These are phyloP conservation scores for Gephyroberyx darwinii DNA, from an alignment of 2,797 vertebrate genomes.

Conservation along the genomic window DNA sequence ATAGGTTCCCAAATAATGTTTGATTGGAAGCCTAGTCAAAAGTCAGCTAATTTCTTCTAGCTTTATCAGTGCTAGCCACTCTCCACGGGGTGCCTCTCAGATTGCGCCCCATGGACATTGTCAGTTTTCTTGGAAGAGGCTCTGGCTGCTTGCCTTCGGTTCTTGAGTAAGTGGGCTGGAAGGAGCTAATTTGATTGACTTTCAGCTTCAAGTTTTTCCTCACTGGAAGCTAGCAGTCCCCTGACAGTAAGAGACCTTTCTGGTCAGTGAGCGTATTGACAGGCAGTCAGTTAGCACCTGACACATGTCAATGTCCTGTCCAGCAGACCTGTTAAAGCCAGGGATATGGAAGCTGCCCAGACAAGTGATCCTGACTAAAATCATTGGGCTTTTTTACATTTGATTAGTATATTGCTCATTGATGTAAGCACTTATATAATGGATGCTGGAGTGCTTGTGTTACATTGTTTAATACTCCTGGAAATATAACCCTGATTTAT, in stretches of 20 bases:
- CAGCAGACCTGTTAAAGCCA: slow-evolving; percentile 48
- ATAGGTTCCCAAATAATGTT: slow-evolving; percentile 17
- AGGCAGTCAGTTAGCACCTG: slow-evolving; percentile 82
- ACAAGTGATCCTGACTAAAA: slow-evolving; percentile 47
- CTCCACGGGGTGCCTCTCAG: slow-evolving; percentile 71
- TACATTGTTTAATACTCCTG: neutral
- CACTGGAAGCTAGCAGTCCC: slow-evolving; percentile 73
- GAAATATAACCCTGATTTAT: neutral
- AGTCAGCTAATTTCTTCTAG: slow-evolving; percentile 37
- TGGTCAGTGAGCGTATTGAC: slow-evolving; percentile 85
- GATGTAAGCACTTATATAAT: slow-evolving; percentile 47
- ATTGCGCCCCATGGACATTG: slow-evolving; percentile 70
- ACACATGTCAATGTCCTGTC: slow-evolving; percentile 79
- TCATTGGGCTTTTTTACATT: slow-evolving; percentile 53
- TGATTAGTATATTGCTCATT: slow-evolving; percentile 58
- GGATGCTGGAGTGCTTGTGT: slow-evolving; percentile 14
- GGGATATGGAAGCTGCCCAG: slow-evolving; percentile 29
- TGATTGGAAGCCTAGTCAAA: slow-evolving; percentile 17
- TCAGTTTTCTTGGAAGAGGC: slow-evolving; percentile 65
- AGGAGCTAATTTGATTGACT: slow-evolving; percentile 86
- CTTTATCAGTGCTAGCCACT: slow-evolving; percentile 64
- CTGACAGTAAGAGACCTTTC: slow-evolving; percentile 79
- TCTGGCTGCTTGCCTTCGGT: slow-evolving; percentile 54
- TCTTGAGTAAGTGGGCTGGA: slow-evolving; percentile 79
- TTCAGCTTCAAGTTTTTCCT: slow-evolving; percentile 69